Base-by-base conservation (phyloP, 1,140 invertebrate species). In the Drosophila leontia region DNA sequence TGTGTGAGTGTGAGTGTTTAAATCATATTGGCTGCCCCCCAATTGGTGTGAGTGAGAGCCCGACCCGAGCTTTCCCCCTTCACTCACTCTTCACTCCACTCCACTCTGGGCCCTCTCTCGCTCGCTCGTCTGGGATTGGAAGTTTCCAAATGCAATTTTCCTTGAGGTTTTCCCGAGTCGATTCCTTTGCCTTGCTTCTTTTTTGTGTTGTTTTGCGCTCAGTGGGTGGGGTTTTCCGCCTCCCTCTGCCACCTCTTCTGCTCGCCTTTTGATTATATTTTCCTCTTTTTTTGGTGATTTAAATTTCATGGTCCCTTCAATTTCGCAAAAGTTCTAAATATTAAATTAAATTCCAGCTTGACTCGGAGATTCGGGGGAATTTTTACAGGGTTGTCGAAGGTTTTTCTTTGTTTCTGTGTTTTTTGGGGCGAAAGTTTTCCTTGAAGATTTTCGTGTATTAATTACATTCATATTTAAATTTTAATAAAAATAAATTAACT, bases 81-180 rank as follows among this genome's bases (percentile, higher is more conserved):
- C 55, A 57, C 65, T 57, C 65, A 26, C 71, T 82, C 70, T 77
- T 61, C 48, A 29, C 48, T 50, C 48, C 26, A 50, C 47, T 19
- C 60, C 41, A 51, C 60, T 41, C 26, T 29, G 50, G 48, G 42
- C 48, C 70, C 45, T n/a, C 53, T 41, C 50, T 55, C 53, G 53
- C 44, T 53, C 70, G 65, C 85, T 90, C 82, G 85, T 84, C 77
- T 84, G 64, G 90, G 80, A 91, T 91, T 91, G 90, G 90, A 91
- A 91, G 82, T 79, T 91, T 91, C 85, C 80, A 91, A 91, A 86
- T 91, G 81, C 76, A 90, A 85, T 91, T 82, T 90, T 90, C 85
- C 85, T 88, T 88, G 85, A 88, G 85, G 85, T 90, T 88, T 90
- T 72, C 68, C 69, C 69, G 68, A 72, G 53, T 72, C 69, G 67